phyloP scores from a whole-genome alignment of 2,888 invertebrate genomes.

The Drosophila cognata region DNA sequence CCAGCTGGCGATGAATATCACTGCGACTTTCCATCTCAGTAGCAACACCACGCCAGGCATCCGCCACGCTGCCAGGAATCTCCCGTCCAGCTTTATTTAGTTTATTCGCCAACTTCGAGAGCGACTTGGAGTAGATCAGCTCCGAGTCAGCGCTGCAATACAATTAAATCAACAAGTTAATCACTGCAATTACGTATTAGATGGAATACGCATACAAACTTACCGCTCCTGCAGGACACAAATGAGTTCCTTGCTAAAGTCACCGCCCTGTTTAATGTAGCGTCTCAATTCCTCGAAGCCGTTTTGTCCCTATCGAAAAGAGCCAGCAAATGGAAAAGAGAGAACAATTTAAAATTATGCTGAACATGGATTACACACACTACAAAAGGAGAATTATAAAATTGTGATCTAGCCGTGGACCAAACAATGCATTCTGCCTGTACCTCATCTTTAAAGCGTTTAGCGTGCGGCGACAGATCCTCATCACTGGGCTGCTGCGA shows the following conservation, averaged over 20 bases:
- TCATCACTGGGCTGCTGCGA: conserved; percentile 71
- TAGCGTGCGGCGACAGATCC: conserved; percentile 77
- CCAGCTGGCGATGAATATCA: conserved; percentile 94
- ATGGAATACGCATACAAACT: conserved; percentile 44
- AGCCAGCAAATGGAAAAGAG: not conserved
- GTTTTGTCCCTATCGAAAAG: conserved; percentile 91
- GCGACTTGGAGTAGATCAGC: conserved; percentile 94
- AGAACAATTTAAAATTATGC: not conserved
- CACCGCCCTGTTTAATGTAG: conserved; percentile 97
- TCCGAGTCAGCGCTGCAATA: conserved; percentile 93
- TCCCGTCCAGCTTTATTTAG: conserved; percentile 93
- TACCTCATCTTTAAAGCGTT: conserved; percentile 81
- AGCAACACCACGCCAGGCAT: conserved; percentile 96
- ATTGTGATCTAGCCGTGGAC: conserved; percentile 1
- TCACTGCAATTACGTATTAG: not conserved
- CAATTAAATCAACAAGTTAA: not conserved
- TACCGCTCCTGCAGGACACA: conserved; percentile 96
- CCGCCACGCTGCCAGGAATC: conserved; percentile 91
- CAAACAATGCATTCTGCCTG: conserved; percentile 48
- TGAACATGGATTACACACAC: not conserved
- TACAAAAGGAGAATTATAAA: not conserved
- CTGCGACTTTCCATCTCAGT: conserved; percentile 96
- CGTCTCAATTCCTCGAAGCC: conserved; percentile 96
- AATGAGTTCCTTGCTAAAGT: conserved; percentile 96
- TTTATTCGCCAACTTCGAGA: conserved; percentile 94